phyloP scores from a whole-genome alignment of 2,113 vertebrate species.

The Lichenostomus cassidix region DNA sequence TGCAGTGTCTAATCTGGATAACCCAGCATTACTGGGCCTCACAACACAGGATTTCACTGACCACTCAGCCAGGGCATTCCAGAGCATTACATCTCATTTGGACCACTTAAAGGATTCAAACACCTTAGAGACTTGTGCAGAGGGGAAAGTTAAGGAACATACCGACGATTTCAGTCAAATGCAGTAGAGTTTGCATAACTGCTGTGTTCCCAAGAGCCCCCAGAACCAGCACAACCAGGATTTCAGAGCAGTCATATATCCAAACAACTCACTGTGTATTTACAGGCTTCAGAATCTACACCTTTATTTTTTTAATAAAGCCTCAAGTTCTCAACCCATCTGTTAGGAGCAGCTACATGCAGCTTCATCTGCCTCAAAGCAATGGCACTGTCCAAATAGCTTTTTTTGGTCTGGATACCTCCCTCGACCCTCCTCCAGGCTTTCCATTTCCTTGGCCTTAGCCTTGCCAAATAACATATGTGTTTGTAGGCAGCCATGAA shows the following conservation, averaged over 20 bases:
- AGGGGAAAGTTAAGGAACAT: neutral
- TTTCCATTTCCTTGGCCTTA: neutral
- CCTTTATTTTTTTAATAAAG: neutral
- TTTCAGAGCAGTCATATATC: neutral
- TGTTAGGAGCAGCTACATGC: neutral
- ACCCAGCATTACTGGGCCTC: constrained; percentile 23
- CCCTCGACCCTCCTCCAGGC: neutral
- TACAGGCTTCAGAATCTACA: neutral
- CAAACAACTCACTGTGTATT: neutral
- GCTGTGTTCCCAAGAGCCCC: neutral
- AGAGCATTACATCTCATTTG: constrained; percentile 15
- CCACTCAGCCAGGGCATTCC: neutral
- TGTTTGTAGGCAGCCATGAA: neutral
- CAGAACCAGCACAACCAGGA: neutral
- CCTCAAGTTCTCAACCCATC: neutral
- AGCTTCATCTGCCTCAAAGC: neutral
- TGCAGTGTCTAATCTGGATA: constrained; percentile 46
- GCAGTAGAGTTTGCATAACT: neutral
- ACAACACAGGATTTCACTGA: neutral
- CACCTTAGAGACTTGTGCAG: neutral
- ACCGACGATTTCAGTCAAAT: neutral
- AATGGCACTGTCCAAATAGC: neutral
- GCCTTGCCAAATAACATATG: neutral
- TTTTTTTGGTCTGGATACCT: neutral
- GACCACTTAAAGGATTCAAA: constrained; percentile 1